Base-by-base conservation (phyloP, 2,888 invertebrate genomes). In the Eupeodes latifasciatus region DNA sequence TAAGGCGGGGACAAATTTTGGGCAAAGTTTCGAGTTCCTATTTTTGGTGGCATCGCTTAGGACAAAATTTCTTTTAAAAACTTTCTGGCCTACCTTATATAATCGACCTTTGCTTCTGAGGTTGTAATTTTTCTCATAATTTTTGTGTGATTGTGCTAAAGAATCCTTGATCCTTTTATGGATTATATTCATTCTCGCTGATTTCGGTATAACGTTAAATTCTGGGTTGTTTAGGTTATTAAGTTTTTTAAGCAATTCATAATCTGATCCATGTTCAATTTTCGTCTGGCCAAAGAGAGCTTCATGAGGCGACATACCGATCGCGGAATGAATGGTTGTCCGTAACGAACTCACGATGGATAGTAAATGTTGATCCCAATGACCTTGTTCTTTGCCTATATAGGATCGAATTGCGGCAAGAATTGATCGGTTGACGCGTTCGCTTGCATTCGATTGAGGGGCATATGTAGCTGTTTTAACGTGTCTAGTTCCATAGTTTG, bases 21-120 rank as follows among this genome's bases (percentile, higher is more conserved):
- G 59, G n/a, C 59, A 59, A 12, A 59, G 34, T n/a, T 59, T 59
- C 11, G 59, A 27, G 34, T 59, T 59, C 59, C 59, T 59, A 34
- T 34, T 59, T 59, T 57, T 57, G 16, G 36, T 36, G 36, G 36
- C 36, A 36, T 36, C 36, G 36, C 36, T 36, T 36, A 36, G 7
- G 36, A 36, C 7, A 19, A 19, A 19, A 19, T 19, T 36, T 36
- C 36, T 5, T 7, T 36, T 36, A 36, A 36, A 7, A 57, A 57
- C 57, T 57, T 57, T 57, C n/a, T 57, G 57, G 3, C 57, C 57
- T 57, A 57, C 16, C 19, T 57, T 19, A 19, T 57, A 57, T 16
- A 57, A 19, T 57, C 57, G 57, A 57, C 19, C 57, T 36, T 7
- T 36, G 36, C 36, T 36, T 7, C 36, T 36, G 7, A 36, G 2